Conservation (phyloP, 2,888 invertebrate genomes). For the Laothoe populi region DNA sequence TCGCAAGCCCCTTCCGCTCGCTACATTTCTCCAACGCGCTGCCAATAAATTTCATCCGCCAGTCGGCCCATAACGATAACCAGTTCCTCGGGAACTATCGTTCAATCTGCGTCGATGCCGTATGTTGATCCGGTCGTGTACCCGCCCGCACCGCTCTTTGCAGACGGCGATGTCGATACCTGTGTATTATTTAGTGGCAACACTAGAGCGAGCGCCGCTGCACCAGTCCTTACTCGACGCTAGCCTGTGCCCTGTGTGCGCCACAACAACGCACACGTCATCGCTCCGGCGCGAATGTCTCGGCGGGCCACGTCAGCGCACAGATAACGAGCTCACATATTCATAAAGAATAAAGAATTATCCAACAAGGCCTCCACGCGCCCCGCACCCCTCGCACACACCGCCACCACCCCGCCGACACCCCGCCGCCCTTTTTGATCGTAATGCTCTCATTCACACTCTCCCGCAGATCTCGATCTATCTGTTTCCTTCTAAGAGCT, state of each 20-base stretch:
- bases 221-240: conserved; percentile 34
- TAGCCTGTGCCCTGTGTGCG: conserved; percentile 44
- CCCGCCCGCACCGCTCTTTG: conserved; percentile 81
- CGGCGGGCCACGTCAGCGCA: conserved; percentile 65
- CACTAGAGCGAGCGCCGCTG: conserved; percentile 57
- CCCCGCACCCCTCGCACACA: conserved; percentile 58
- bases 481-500: conserved; percentile 76
- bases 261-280: conserved; percentile 48
- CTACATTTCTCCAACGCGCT: conserved; percentile 84
- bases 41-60: conserved; percentile 85
- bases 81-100: conserved; percentile 85
- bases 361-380: conserved; percentile 71
- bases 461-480: conserved; percentile 79
- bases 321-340: conserved; percentile 84
- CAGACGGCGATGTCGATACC: conserved; percentile 80
- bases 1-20: conserved; percentile 84
- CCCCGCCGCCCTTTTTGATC: conserved; percentile 61
- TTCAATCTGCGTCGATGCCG: conserved; percentile 85
- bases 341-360: conserved; percentile 85
- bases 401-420: conserved; percentile 64
- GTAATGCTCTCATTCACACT: conserved; percentile 84
- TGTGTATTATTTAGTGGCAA: conserved; percentile 83
- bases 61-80: conserved; percentile 85
- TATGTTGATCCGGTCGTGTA: conserved; percentile 85
- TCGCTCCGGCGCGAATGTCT: conserved; percentile 57